A percentile compares a stretch with the other conserved stretches of the same genome.
These are phyloP conservation scores for Steinernema carpocapsae DNA, from an alignment of 2,888 invertebrate species.

Conservation along the genomic window DNA sequence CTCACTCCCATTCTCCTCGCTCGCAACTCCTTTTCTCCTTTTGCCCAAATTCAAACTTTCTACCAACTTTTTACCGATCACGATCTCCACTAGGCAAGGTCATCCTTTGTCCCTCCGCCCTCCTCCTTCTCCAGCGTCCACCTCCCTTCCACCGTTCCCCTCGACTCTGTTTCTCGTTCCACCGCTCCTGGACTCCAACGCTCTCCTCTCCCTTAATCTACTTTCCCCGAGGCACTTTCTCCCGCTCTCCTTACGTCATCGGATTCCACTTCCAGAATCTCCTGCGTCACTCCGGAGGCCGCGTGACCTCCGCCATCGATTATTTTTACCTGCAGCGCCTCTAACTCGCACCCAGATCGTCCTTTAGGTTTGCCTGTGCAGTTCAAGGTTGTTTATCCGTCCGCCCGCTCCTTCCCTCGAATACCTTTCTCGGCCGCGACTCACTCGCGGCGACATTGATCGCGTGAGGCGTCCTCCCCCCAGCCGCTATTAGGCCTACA, in stretches of 20 bases:
- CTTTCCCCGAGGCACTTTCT: constrained; percentile 18
- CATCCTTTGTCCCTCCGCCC: not conserved
- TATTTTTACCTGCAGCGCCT: not conserved
- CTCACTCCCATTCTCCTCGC: too few species aligned
- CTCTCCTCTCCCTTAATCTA: not conserved
- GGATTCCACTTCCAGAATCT: constrained; percentile 21
- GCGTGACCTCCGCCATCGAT: not conserved
- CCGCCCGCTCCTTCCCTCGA: not conserved
- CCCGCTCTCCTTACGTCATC: not conserved
- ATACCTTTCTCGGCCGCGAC: constrained; percentile 3
- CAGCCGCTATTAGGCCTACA: not conserved
- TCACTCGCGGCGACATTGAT: constrained; percentile 14
- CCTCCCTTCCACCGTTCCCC: not conserved
- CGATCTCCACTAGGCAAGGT: not conserved
- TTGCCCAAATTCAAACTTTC: not conserved
- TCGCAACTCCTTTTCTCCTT: not conserved
- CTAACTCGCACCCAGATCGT: not conserved
- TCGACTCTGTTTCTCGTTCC: not conserved
- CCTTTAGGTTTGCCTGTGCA: constrained; percentile 8
- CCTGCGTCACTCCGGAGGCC: not conserved
- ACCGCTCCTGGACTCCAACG: too few species aligned
- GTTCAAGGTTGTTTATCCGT: constrained; percentile 9
- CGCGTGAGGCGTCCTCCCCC: not conserved
- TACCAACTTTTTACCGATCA: not conserved
- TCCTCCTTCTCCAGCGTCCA: not conserved